Evolutionary conservation across 2,113 vertebrate species (phyloP).

Genomic region (Herpailurus yagouaroundi): DNA sequence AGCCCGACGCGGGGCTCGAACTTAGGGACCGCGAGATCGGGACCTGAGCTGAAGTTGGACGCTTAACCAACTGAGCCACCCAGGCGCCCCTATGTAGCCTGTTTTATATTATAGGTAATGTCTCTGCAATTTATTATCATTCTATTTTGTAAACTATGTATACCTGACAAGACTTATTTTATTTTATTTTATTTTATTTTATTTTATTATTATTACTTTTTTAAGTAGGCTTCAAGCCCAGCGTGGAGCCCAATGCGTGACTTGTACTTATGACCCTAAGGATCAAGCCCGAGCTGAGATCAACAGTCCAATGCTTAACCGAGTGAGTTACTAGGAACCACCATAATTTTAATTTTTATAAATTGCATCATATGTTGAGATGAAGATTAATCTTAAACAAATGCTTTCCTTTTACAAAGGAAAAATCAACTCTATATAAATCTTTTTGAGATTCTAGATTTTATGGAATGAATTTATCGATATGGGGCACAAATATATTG

Average conservation of each 20-base stretch:
- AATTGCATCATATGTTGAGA: neutral
- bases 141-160: neutral
- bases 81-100: neutral
- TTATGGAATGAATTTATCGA: neutral
- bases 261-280: too few relatives aligned
- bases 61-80: too few relatives aligned
- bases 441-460: neutral
- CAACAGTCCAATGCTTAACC: too few relatives aligned
- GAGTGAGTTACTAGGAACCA: too few relatives aligned
- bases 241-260: too few relatives aligned
- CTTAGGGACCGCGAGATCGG: fast-evolving
- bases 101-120: neutral
- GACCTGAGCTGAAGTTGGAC: too few relatives aligned
- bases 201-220: too few relatives aligned
- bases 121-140: neutral
- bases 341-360: neutral
- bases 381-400: slow-evolving; percentile 1
- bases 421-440: neutral
- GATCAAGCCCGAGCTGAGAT: too few relatives aligned
- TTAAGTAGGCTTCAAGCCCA: too few relatives aligned
- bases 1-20: too few relatives aligned
- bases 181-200: too few relatives aligned
- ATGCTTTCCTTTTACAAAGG: neutral
- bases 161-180: neutral
- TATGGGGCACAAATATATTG: neutral